Conservation (phyloP, 1,140 invertebrate species). For the Schlechtendalia chinensis region DNA sequence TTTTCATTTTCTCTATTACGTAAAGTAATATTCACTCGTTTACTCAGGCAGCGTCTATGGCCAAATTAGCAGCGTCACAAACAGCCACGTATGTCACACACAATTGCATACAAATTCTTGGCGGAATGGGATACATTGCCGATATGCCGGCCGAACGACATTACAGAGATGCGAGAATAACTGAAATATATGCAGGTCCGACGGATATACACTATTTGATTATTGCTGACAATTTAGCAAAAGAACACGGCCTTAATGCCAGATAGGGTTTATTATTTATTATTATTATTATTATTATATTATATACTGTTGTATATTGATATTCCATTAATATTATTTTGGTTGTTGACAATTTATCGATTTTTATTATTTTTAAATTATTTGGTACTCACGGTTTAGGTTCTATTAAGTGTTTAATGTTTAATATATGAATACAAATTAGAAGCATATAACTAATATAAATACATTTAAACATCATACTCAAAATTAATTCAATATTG, state of each 20-base stretch:
- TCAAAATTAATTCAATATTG: no score
- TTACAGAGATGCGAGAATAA: slow-evolving; percentile 58
- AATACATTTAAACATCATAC: no score
- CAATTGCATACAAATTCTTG: slow-evolving; percentile 62
- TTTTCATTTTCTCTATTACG: background rate
- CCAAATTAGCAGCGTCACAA: slow-evolving; percentile 65
- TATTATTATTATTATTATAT: no score
- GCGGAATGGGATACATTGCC: slow-evolving; percentile 64
- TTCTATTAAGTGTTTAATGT: no score
- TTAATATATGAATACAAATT: no score
- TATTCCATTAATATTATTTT: background rate
- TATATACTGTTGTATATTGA: no score
- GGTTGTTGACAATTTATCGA: background rate
- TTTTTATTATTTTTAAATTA: background rate
- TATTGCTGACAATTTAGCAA: slow-evolving; percentile 52
- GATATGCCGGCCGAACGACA: slow-evolving; percentile 65
- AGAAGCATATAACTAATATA: no score
- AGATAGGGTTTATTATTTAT: slow-evolving; percentile 32
- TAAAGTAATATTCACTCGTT: background rate
- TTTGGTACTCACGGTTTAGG: background rate
- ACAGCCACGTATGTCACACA: slow-evolving; percentile 63
- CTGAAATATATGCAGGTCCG: slow-evolving; percentile 56
- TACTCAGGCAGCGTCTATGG: slow-evolving; percentile 63
- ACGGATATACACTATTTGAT: slow-evolving; percentile 53
- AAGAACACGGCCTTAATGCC: slow-evolving; percentile 53